Conservation (phyloP, 2,888 invertebrate species). For the Rhopalosiphum nymphaeae region DNA sequence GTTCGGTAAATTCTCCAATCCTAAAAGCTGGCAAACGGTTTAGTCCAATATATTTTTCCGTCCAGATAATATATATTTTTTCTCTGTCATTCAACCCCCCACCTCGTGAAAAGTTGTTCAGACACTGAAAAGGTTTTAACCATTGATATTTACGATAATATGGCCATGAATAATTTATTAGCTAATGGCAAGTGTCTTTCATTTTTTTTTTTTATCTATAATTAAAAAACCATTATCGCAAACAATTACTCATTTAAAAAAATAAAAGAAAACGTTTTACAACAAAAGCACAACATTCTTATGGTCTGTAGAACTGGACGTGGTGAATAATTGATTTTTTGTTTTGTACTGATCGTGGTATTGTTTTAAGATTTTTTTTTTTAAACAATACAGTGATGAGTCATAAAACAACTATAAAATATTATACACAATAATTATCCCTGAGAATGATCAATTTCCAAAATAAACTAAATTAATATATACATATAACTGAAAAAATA, state of each 20-base stretch:
- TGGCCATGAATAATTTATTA: constrained; percentile 57
- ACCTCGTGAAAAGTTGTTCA: background rate
- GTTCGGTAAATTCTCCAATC: constrained; percentile 9
- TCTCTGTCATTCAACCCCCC: background rate
- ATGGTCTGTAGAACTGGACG: background rate
- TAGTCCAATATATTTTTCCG: background rate
- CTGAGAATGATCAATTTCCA: constrained; percentile 8
- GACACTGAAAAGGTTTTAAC: constrained; percentile 53
- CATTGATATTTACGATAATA: constrained; percentile 46
- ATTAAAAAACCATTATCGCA: constrained; percentile 59
- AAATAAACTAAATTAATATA: background rate
- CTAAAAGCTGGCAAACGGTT: constrained; percentile 23
- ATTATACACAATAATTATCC: constrained; percentile 16
- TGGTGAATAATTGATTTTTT: constrained; percentile 55
- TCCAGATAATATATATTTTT: background rate
- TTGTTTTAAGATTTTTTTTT: constrained; percentile 36
- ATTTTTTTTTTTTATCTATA: constrained; percentile 39
- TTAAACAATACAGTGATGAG: constrained; percentile 1
- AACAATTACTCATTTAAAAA: constrained; percentile 52
- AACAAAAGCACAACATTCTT: constrained; percentile 35
- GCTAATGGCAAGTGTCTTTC: constrained; percentile 30
- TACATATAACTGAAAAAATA: background rate
- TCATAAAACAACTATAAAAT: background rate
- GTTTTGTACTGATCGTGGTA: constrained; percentile 22
- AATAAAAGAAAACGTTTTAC: constrained; percentile 54